A percentile compares a stretch with the other conserved stretches of the same genome.
Conservation (phyloP, 2,113 vertebrate genomes). For the Chionomys nivalis region DNA sequence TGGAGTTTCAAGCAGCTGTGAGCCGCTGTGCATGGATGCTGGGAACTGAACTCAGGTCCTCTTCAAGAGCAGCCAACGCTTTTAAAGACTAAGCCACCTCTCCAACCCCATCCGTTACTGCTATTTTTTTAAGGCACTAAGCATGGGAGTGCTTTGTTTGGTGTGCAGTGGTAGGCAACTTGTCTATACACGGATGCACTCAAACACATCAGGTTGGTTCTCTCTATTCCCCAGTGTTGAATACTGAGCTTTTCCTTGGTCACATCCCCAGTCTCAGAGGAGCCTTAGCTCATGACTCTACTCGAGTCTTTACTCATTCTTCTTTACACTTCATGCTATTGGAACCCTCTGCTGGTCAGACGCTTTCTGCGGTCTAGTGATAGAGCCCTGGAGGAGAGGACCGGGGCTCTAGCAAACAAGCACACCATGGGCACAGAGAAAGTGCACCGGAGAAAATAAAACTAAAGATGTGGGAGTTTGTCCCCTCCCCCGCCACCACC, state of each 20-base stretch:
- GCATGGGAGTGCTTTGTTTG: not conserved
- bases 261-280: not conserved
- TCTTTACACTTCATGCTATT: not conserved
- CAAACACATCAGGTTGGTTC: not conserved
- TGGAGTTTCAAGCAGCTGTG: not conserved
- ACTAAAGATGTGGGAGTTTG: not conserved
- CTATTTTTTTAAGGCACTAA: not conserved
- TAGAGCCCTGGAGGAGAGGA: too few species aligned
- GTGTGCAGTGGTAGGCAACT: not conserved
- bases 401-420: not conserved
- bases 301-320: too few species aligned
- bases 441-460: not conserved
- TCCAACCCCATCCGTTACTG: not conserved
- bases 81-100: not conserved
- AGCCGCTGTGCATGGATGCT: not conserved
- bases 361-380: too few species aligned
- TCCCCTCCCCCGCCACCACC: not conserved
- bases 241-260: not conserved
- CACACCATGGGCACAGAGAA: not conserved
- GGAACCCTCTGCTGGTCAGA: too few species aligned
- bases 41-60: not conserved
- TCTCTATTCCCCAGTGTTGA: not conserved
- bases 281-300: not conserved
- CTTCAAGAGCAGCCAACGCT: not conserved
- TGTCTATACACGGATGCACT: not conserved